Evolutionary conservation across 1,140 invertebrate genomes (phyloP), one percentile per base, ranked within the genome.

Genomic region (Aphis craccivora): DNA sequence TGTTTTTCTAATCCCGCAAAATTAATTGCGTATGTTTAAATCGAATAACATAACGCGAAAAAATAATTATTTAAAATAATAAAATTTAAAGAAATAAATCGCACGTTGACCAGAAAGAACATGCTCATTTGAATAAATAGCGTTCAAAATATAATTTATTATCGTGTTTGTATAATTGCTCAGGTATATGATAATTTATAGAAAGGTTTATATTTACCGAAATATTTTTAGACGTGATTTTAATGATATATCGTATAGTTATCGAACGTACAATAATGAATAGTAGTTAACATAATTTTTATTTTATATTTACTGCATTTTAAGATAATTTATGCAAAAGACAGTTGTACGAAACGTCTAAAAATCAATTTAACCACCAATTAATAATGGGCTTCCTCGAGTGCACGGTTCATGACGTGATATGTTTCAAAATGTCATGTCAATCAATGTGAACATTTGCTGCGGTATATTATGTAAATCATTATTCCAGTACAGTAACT

Each of bases 381-480:
- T 14, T n/a, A 76, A 18, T 76, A n/a, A 14, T 18, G 60, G 60
- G 14, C 60, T 76, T 76, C 60, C n/a, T 76, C 6, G 60, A 76
- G 60, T n/a, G 60, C n/a, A 18, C 30, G 18, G 60, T 20, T 67
- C 30, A n/a, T n/a, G 60, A 35, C 60, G 60, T n/a, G 60, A 76
- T n/a, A 76, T n/a, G 60, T 76, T 76, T 76, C 60, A 76, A 76
- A 76, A 76, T 76, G 60, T 76, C 60, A 76, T n/a, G 60, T 76
- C 60, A 76, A 76, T 76, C 60, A 76, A n/a, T n/a, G 30, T n/a
- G 4, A 76, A 76, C 60, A 76, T 76, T 76, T 76, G 60, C 30
- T 4, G 60, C 11, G 14, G 60, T 6, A 2, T 76, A 18, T n/a
- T 76, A 6, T 76, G 30, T 76, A 76, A 76, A 76, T 67, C 60